Evolutionary conservation across 2,797 vertebrate genomes (phyloP).

Genomic region (Glossophaga mutica): DNA sequence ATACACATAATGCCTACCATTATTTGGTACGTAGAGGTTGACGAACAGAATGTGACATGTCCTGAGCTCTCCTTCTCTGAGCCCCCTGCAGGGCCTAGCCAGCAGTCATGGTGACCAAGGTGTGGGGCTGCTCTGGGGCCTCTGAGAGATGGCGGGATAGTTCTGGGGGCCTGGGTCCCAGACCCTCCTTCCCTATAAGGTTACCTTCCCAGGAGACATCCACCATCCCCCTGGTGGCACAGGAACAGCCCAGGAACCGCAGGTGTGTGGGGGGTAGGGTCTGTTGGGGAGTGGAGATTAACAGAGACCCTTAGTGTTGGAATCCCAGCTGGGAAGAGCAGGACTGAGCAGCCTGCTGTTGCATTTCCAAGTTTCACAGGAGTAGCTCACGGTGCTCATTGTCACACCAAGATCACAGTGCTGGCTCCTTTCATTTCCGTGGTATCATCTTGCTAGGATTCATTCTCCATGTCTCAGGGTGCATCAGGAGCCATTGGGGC

Average conservation of each 20-base stretch:
- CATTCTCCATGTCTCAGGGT: background rate
- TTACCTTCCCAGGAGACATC: background rate
- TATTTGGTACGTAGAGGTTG: background rate
- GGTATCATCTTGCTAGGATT: background rate
- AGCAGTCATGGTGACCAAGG: background rate
- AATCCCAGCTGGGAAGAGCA: background rate
- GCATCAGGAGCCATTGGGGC: background rate
- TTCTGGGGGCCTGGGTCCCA: background rate
- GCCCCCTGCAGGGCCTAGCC: background rate
- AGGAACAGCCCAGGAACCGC: background rate
- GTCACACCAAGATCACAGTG: background rate
- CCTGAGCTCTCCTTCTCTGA: background rate
- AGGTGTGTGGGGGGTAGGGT: background rate
- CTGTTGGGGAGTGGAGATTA: fast-evolving
- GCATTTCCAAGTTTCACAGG: background rate
- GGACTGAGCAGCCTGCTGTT: background rate
- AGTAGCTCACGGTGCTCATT: background rate
- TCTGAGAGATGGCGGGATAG: background rate
- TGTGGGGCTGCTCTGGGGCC: background rate
- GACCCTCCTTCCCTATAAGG: background rate
- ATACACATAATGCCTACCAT: fast-evolving
- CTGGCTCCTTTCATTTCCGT: background rate
- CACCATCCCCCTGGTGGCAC: background rate
- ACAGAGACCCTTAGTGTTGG: background rate
- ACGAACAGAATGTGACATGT: fast-evolving